Percentiles rank a stretch among this genome's conserved stretches.
Evolutionary conservation across 2,113 vertebrate species (phyloP).

Genomic region (Helogale parvula): DNA sequence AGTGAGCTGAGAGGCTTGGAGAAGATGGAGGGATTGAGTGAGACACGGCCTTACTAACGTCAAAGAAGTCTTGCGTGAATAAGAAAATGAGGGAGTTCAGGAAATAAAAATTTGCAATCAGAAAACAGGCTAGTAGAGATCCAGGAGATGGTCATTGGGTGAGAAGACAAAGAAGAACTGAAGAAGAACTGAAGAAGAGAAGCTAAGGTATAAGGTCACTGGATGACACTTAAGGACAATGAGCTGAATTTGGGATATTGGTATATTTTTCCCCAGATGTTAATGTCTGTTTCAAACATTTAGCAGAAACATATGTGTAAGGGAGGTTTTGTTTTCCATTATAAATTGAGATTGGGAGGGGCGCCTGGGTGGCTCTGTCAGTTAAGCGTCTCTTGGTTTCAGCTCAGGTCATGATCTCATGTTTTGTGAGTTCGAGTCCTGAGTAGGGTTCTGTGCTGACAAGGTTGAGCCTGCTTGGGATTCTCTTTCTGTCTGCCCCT

Average conservation of each 20-base stretch:
- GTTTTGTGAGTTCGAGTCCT: too few relatives aligned
- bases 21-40: background rate
- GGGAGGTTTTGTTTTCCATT: background rate
- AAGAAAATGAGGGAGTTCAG: background rate
- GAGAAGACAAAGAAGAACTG: background rate
- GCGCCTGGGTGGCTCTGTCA: too few relatives aligned
- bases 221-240: background rate
- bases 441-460: too few relatives aligned
- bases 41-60: background rate
- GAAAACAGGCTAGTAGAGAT: background rate
- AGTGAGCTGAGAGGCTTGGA: background rate
- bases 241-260: background rate
- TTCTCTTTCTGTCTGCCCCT: too few relatives aligned
- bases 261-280: background rate
- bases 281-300: background rate
- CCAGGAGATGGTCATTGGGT: background rate
- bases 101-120: background rate
- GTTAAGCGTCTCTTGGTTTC: too few relatives aligned
- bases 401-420: too few relatives aligned
- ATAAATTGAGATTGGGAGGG: background rate
- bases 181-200: background rate
- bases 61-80: background rate
- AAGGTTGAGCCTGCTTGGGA: too few relatives aligned
- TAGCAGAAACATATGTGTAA: background rate
- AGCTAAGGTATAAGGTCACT: background rate